A percentile compares a stretch with the other conserved stretches of the same genome.
These are phyloP conservation scores for Laticauda colubrina DNA, from an alignment of 2,113 vertebrate species.

Conservation along the genomic window DNA sequence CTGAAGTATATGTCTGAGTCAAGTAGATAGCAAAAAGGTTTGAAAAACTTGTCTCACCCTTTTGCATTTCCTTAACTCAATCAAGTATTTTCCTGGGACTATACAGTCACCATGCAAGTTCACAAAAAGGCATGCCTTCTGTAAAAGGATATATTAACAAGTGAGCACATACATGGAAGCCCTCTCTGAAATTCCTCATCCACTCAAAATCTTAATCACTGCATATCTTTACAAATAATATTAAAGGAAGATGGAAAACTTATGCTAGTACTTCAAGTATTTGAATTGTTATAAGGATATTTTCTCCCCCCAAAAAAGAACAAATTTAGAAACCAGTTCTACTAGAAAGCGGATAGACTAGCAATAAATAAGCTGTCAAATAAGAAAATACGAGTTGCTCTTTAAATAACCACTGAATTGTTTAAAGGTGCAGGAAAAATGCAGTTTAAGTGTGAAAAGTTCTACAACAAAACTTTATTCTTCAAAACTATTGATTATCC, in stretches of 20 bases:
- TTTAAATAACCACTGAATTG: background rate
- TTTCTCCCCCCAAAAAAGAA: background rate
- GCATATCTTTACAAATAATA: background rate
- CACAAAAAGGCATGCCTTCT: background rate
- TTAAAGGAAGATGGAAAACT: background rate
- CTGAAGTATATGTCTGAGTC: background rate
- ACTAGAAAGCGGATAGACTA: background rate
- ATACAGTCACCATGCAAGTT: background rate
- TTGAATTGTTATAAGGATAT: background rate
- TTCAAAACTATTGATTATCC: background rate
- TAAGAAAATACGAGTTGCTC: background rate
- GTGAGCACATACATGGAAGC: background rate
- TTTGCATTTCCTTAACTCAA: background rate
- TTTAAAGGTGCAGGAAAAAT: background rate
- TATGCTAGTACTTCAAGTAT: background rate
- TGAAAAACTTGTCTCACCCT: background rate
- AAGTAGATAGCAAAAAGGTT: background rate
- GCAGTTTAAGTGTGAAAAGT: background rate
- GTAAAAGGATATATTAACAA: background rate
- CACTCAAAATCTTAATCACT: background rate
- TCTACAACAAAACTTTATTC: background rate
- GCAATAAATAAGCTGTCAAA: background rate
- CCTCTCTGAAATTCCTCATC: background rate
- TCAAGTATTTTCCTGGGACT: background rate
- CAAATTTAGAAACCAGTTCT: background rate